Evolutionary conservation across 2,113 vertebrate genomes (phyloP).

Genomic region (Pleuronectes platessa): DNA sequence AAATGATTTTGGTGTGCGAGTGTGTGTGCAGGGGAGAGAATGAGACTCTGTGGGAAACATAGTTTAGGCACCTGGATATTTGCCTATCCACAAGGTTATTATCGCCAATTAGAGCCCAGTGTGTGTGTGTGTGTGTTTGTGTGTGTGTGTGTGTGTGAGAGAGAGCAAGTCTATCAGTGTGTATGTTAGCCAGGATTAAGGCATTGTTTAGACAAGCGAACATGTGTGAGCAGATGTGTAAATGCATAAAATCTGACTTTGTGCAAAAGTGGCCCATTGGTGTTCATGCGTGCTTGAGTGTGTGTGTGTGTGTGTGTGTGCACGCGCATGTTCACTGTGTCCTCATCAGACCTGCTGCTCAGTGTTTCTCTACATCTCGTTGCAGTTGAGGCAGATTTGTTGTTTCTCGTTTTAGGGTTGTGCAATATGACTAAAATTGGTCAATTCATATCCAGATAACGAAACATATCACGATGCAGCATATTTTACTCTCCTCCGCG

Average conservation of each 20-base stretch:
- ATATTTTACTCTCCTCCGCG: not conserved
- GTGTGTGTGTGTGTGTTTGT: not conserved
- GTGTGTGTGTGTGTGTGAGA: not conserved
- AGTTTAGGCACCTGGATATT: constrained; percentile 77
- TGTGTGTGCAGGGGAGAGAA: constrained; percentile 51
- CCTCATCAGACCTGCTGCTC: constrained; percentile 37
- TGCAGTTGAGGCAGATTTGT: constrained; percentile 56
- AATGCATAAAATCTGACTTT: constrained; percentile 45
- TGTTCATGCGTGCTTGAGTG: constrained; percentile 2
- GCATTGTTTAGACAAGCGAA: constrained; percentile 41
- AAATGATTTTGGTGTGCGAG: constrained; percentile 68
- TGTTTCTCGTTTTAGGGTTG: constrained; percentile 29
- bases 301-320: constrained; percentile 3
- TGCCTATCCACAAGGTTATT: constrained; percentile 76
- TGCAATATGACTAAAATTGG: not conserved
- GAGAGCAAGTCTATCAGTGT: constrained; percentile 39
- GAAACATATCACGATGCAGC: not conserved
- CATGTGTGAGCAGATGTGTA: constrained; percentile 52
- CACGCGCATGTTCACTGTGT: constrained; percentile 5
- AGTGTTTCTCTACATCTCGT: constrained; percentile 36
- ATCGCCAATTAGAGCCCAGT: constrained; percentile 70
- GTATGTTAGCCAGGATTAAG: constrained; percentile 56
- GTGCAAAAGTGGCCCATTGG: constrained; percentile 27
- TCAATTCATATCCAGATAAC: not conserved
- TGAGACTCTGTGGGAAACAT: constrained; percentile 63